A percentile compares a stretch with the other conserved stretches of the same genome.
phyloP scores from a whole-genome alignment of 2,113 vertebrate species.

The Larimichthys crocea region DNA sequence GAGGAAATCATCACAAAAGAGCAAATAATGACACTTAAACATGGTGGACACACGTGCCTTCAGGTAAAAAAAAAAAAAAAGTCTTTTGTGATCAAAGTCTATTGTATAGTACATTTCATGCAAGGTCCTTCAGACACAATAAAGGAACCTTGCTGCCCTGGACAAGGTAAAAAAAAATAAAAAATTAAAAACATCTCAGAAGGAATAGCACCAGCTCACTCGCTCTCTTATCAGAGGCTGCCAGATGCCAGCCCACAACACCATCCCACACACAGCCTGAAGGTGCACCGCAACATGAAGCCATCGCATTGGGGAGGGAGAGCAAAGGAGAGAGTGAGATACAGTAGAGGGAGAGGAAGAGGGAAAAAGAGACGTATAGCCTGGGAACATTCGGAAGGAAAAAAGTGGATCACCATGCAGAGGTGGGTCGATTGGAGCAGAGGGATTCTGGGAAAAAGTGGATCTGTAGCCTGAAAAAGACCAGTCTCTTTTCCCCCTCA shows the following conservation, averaged over 20 bases:
- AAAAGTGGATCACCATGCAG: slow-evolving; percentile 72
- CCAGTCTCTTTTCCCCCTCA: slow-evolving; percentile 1
- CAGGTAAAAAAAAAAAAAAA: background rate
- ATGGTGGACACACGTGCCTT: background rate
- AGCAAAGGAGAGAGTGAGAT: slow-evolving; percentile 50
- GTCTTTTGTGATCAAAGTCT: slow-evolving; percentile 11
- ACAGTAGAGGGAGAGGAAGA: slow-evolving; percentile 51
- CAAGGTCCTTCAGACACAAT: slow-evolving; percentile 51
- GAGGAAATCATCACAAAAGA: slow-evolving; percentile 18
- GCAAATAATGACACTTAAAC: slow-evolving; percentile 7
- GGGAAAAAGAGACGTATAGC: slow-evolving; percentile 65
- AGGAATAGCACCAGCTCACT: slow-evolving; percentile 69
- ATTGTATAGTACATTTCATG: slow-evolving; percentile 30
- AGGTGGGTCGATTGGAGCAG: slow-evolving; percentile 67
- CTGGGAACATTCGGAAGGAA: slow-evolving; percentile 65
- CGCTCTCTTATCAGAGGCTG: slow-evolving; percentile 81
- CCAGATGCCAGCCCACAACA: slow-evolving; percentile 81
- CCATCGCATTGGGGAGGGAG: slow-evolving; percentile 57
- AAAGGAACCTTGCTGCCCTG: slow-evolving; percentile 32
- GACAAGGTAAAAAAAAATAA: slow-evolving; percentile 25
- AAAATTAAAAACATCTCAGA: slow-evolving; percentile 45
- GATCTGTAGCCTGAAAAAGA: slow-evolving; percentile 50
- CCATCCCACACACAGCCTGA: slow-evolving; percentile 79
- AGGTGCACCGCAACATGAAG: slow-evolving; percentile 76
- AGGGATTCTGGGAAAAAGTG: slow-evolving; percentile 48